Evolutionary conservation across 2,797 vertebrate species (phyloP).

Genomic region (Serranus cabrilla): DNA sequence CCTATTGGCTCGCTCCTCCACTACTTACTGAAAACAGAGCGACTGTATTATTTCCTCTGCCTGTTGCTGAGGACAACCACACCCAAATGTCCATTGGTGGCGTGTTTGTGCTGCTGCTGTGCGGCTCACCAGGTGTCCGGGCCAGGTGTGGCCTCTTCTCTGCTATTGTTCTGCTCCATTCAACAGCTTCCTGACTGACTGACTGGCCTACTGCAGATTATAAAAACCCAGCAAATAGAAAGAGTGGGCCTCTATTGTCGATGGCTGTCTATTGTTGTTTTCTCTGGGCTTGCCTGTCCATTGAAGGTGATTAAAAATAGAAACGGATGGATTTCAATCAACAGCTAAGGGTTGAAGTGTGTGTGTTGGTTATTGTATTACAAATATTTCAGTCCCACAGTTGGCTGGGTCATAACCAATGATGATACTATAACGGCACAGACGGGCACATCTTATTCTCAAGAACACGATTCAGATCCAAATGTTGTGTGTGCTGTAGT

Average conservation of each 20-base stretch:
- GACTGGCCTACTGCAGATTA: constrained; percentile 58
- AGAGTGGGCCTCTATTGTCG: constrained; percentile 39
- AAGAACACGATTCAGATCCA: constrained; percentile 14
- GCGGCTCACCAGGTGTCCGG: constrained; percentile 73
- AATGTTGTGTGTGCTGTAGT: constrained; percentile 28
- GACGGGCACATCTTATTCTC: constrained; percentile 10
- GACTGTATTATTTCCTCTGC: constrained; percentile 15
- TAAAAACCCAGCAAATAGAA: constrained; percentile 54
- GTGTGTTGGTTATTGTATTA: constrained; percentile 5
- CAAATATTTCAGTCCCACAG: not conserved
- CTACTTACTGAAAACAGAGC: constrained; percentile 14
- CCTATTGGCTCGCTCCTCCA: not conserved
- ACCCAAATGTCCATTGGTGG: constrained; percentile 42
- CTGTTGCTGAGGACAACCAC: constrained; percentile 40
- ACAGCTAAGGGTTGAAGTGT: constrained; percentile 4
- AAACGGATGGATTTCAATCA: constrained; percentile 49
- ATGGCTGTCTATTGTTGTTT: constrained; percentile 43
- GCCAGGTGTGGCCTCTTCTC: constrained; percentile 77
- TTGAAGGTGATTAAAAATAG: constrained; percentile 36
- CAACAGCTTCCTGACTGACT: constrained; percentile 74
- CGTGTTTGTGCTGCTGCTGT: constrained; percentile 61
- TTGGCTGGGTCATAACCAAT: constrained; percentile 3
- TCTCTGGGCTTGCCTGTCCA: constrained; percentile 18
- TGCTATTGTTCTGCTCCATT: constrained; percentile 73
- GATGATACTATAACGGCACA: not conserved